phyloP scores from a whole-genome alignment of 1,140 invertebrate species.

The Cyphomyrmex costatus region DNA sequence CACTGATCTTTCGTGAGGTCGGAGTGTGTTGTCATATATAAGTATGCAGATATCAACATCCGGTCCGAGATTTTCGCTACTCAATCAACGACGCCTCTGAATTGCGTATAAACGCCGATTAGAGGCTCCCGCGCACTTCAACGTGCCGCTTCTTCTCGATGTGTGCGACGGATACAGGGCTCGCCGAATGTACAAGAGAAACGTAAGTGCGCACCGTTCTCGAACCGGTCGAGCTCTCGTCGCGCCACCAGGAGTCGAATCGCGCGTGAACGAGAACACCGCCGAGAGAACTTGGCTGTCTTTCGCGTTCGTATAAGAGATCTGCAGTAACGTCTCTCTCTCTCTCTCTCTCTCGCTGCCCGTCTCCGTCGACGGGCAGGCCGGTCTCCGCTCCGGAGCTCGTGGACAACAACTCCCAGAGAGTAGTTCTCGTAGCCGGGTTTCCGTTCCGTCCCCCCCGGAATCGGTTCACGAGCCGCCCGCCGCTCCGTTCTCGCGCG shows the following conservation, averaged over 20 bases:
- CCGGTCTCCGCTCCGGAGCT: constrained; percentile 2
- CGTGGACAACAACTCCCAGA: background rate
- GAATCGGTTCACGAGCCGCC: background rate
- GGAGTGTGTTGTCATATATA: background rate
- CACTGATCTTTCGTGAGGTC: constrained; percentile 54
- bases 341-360: background rate
- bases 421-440: background rate
- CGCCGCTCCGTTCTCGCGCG: constrained; percentile 21
- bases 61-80: constrained; percentile 30
- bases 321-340: too few species aligned
- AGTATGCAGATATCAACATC: constrained; percentile 50
- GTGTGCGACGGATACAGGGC: constrained; percentile 8
- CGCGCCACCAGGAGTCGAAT: background rate
- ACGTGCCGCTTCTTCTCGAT: constrained; percentile 40
- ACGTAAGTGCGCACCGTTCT: background rate
- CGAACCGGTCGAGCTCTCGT: background rate
- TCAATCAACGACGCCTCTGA: too few species aligned
- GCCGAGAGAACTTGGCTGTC: background rate
- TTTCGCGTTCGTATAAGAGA: background rate
- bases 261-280: background rate
- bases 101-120: too few species aligned
- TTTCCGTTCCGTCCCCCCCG: background rate
- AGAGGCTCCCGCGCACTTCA: constrained; percentile 42
- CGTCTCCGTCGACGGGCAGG: constrained; percentile 20
- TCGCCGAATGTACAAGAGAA: background rate